Base-by-base conservation (phyloP, 1,140 invertebrate genomes). In the Brachionus asplanchnoidis region DNA sequence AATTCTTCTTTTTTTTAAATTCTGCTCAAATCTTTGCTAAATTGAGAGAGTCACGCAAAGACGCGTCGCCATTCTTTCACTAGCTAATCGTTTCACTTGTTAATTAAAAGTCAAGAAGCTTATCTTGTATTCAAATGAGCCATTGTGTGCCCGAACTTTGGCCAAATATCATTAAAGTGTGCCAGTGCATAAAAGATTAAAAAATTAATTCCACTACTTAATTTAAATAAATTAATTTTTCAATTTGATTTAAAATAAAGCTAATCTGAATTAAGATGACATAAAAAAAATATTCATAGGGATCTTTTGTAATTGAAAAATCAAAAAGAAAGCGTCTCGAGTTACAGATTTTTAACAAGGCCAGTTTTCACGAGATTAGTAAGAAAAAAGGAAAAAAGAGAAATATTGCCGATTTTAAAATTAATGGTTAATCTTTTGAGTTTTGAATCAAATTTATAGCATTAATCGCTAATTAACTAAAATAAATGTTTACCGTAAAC, bases 81-180 rank as follows among this genome's bases (percentile, higher is more conserved):
- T 40, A 3, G 14, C 26, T 68, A 68, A 32, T 68, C 66, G 66
- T 32, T 73, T 40, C 68, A 40, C 36, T 73, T 73, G 68, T 42
- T 73, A 40, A 73, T 73, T 73, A 73, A 73, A 73, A 73, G 40
- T 73, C 68, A 73, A 40, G 40, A 73, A 42, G 68, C 32, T 73
- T 60, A 60, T 60, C 53, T 60, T 60, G 17, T 20, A 23, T 60
- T 60, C 9, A 60, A 36, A 20, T 20, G 23, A 60, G 53, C 17
- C 17, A 20, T 9, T 8, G 6, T 60, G 53, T 60, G 53, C 20
- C 8, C 53, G 53, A 23, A 23, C 53, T 60, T 60, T 23, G 53
- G 17, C 17, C 5, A 60, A 60, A 60, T 60, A 60, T 60, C 53
- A 60, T 60, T 60, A 9, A 60, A 60, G 53, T 60, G 53, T 60